A percentile compares a stretch with the other conserved stretches of the same genome.
Evolutionary conservation across 2,797 vertebrate genomes (phyloP).

Genomic region (Megaceryle alcyon): DNA sequence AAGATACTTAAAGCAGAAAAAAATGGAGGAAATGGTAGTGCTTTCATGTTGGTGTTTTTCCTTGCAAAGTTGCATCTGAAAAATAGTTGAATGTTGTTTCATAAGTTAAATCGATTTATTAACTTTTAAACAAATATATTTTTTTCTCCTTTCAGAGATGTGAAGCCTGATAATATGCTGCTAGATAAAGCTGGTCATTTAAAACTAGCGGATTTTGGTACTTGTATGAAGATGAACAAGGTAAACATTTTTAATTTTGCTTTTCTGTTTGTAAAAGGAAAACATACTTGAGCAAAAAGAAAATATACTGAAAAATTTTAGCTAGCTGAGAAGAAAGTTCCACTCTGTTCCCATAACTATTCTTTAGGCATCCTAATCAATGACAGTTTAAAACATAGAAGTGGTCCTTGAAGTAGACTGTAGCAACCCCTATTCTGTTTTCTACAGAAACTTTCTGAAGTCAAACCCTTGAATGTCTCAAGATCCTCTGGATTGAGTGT

Average conservation of each 20-base stretch:
- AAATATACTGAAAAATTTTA: neutral
- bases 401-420: neutral
- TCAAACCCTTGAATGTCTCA: neutral
- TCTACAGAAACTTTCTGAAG: neutral
- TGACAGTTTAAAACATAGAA: neutral
- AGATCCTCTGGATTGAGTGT: neutral
- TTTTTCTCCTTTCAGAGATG: slow-evolving; percentile 84
- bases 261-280: slow-evolving; percentile 32
- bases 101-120: neutral
- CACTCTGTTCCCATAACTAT: neutral
- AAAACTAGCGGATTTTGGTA: slow-evolving; percentile 99
- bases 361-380: neutral
- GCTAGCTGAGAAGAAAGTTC: neutral
- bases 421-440: neutral
- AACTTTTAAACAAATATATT: neutral
- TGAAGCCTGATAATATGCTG: slow-evolving; percentile 99
- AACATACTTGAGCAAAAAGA: neutral
- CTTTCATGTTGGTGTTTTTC: neutral
- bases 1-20: neutral
- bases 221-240: slow-evolving; percentile 99
- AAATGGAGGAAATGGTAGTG: neutral
- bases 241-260: slow-evolving; percentile 74
- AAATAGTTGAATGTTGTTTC: neutral
- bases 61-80: neutral
- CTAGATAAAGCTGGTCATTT: slow-evolving; percentile 97